phyloP scores from a whole-genome alignment of 2,888 invertebrate species.

The Drosophila leonis region DNA sequence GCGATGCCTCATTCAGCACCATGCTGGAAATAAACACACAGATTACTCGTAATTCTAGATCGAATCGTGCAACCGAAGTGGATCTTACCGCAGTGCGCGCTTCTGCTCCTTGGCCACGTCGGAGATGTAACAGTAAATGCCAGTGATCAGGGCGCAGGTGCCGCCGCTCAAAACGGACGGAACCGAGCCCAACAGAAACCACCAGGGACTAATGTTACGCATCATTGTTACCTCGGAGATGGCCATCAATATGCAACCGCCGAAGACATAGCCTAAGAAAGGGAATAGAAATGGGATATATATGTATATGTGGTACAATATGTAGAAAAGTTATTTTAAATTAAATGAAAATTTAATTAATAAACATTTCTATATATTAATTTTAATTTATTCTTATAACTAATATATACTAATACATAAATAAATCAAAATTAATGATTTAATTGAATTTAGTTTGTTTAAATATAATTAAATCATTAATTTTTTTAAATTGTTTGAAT shows the following conservation, averaged over 20 bases:
- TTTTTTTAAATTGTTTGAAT: no score
- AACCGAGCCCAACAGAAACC: slow-evolving; percentile 86
- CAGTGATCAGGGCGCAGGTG: slow-evolving; percentile 88
- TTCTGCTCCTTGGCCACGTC: slow-evolving; percentile 88
- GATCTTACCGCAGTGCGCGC: slow-evolving; percentile 76
- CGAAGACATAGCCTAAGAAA: slow-evolving; percentile 76
- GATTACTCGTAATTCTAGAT: not conserved
- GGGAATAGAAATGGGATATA: not conserved
- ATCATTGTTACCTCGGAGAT: slow-evolving; percentile 72
- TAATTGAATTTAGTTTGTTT: no score
- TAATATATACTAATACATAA: no score
- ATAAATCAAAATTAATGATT: no score
- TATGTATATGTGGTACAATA: not conserved
- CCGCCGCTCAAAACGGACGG: slow-evolving; percentile 88
- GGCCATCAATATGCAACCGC: slow-evolving; percentile 70
- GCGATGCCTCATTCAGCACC: slow-evolving; percentile 88
- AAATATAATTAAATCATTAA: no score
- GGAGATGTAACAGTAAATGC: slow-evolving; percentile 89
- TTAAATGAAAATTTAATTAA: no score
- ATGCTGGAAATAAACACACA: slow-evolving; percentile 86
- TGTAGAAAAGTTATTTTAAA: no score
- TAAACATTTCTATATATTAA: no score
- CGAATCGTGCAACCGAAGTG: no score
- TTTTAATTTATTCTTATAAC: no score
- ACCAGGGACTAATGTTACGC: slow-evolving; percentile 82